Percentiles rank a stretch among this genome's conserved stretches.
phyloP scores from a whole-genome alignment of 2,113 vertebrate species.

The Carassius auratus region DNA sequence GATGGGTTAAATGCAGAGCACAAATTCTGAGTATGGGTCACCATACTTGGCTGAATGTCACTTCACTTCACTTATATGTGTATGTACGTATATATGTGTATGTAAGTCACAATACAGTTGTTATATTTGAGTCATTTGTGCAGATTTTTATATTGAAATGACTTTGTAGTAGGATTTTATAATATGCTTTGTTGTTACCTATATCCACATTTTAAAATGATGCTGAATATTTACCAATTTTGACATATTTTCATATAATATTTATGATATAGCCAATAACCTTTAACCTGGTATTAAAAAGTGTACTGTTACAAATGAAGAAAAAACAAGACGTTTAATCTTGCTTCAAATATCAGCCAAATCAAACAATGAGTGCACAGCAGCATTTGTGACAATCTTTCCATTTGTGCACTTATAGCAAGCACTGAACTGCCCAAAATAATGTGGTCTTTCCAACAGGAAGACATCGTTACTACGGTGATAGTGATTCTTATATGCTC shows the following conservation, averaged over 20 bases:
- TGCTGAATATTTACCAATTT: background rate
- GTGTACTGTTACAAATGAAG: background rate
- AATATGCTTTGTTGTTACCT: background rate
- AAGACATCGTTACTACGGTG: constrained; percentile 11
- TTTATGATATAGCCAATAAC: background rate
- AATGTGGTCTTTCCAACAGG: constrained; percentile 29
- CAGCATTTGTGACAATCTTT: background rate
- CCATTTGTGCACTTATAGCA: constrained; percentile 26
- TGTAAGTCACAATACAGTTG: no score
- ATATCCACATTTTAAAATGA: background rate
- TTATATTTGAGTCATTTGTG: no score
- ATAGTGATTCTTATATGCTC: constrained; percentile 12
- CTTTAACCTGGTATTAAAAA: background rate
- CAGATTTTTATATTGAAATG: background rate
- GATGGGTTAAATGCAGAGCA: no score
- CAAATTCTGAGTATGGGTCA: no score
- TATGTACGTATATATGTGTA: no score
- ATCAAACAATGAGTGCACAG: background rate
- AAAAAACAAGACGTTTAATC: background rate
- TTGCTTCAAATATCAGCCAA: background rate
- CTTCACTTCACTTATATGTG: no score
- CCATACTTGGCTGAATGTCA: no score
- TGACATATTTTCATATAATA: background rate
- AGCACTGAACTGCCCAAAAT: constrained; percentile 21
- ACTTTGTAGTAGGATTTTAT: background rate